Evolutionary conservation across 1,140 invertebrate species (phyloP), one percentile per base, ranked within the genome.

Genomic region (Drosophila leontia): DNA sequence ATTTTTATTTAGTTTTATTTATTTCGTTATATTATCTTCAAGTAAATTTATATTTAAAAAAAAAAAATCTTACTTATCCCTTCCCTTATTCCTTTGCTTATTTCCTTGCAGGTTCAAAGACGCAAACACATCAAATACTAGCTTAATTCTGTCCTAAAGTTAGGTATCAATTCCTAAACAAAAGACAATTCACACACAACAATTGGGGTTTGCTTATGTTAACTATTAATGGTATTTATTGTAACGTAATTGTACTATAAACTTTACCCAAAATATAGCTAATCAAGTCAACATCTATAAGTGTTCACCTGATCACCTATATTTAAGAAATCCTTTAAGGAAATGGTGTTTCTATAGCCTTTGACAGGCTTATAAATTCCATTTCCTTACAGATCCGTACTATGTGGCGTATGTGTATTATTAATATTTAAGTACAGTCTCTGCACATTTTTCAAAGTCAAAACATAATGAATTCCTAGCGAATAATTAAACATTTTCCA

Each of bases 71-170:
- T 44, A 39, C 48, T 75, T 39, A 81, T 19, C 0, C 3, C 47
- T 19, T n/a, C n/a, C n/a, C n/a, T 17, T 0, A 9, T 9, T 37
- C 2, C 8, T 53, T n/a, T 56, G 47, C 51, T 60, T 34, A 17
- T 70, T n/a, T 59, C 41, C 12, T 88, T 90, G 19, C 80, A 90
- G 85, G 81, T 90, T 88, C 82, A 90, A 90, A 90, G 75, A 79
- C 82, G 75, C 78, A 90, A 91, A 91, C 85, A 90, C 85, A 90
- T 90, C 86, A 90, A 90, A 90, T 85, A 90, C 61, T 90, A 90
- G 85, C 75, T 64, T 85, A 90, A 90, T 90, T 85, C 59, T 83
- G 69, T 37, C 72, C 59, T 79, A 51, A 41, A 64, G 42, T 75
- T 61, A 51, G 81, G 77, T 80, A 71, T 15, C 32, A 44, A 26